Evolutionary conservation across 37 sponge, comb jelly and placozoan species (phyloP), one percentile per base, ranked within the genome.

Genomic region (Agelas oroides): DNA sequence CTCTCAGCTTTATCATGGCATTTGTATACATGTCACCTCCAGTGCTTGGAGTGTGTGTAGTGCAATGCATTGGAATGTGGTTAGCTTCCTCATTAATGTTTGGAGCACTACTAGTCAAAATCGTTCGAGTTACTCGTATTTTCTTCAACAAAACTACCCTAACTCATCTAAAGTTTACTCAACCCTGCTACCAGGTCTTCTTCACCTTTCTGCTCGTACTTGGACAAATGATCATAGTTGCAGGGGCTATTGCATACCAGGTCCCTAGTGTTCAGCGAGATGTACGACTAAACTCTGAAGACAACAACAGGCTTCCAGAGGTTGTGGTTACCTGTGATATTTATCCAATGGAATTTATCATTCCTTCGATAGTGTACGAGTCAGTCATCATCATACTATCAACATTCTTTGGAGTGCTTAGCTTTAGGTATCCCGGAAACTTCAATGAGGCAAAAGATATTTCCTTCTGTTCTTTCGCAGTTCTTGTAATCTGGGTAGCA

Each of bases 31-130:
- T 89, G 40, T n/a, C 41, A 23, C 71, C 73, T 15, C 79, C 84
- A 16, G 31, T 76, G 20, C 65, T 53, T 25, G 56, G 66, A 59
- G 39, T 76, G 0, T 89, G 89, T 57, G 61, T 75, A 27, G 58
- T 89, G 20, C 83, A 82, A 64, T 38, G 84, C 20, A 2, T 91
- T 34, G 55, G 75, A 20, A 40, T 82, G 17, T 87, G 87, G 87
- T 24, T 84, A 1, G 82, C 71, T 23, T 58, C 77, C 32, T 87
- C 92, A 8, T 75, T 92, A 12, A 35, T 82, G 27, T 82, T 82
- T 6, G 70, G 83, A 39, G 88, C 92, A 2, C 92, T 92, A 20
- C 68, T 92, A 21, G 75, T 92, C 72, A 92, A 92, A 75, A 82
- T 87, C 35, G 31, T 81, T 16, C 78, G 92, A n/a, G 79, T 92